Percentiles rank a stretch among this genome's conserved stretches.
Evolutionary conservation across 2,113 vertebrate species (phyloP).

Genomic region (Callipepla squamata): DNA sequence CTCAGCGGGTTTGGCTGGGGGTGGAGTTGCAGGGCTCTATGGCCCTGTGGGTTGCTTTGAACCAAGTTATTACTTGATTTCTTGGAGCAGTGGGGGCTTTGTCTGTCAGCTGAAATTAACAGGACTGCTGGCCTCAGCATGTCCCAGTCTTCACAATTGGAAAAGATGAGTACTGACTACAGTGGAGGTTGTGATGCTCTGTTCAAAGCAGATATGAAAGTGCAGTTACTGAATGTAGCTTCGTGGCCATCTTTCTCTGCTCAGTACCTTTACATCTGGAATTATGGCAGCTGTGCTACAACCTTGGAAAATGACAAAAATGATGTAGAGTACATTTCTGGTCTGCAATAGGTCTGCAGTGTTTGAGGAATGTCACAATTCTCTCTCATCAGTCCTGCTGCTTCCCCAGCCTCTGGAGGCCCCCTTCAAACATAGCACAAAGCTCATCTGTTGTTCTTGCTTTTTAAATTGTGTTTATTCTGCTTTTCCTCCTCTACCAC

Average conservation of each 20-base stretch:
- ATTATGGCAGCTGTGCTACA: neutral
- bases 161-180: fast-evolving
- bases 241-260: neutral
- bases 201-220: neutral
- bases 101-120: neutral
- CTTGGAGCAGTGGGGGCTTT: neutral
- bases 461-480: conserved; percentile 28
- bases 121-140: neutral
- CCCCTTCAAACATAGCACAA: neutral
- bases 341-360: too few relatives aligned
- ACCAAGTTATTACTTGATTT: neutral
- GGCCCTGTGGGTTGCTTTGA: neutral
- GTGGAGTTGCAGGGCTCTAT: neutral
- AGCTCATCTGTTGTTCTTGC: neutral
- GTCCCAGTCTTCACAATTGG: neutral
- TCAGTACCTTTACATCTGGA: neutral
- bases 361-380: conserved; percentile 29
- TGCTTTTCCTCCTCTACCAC: neutral
- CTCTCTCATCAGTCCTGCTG: neutral
- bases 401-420: conserved; percentile 18
- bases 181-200: neutral
- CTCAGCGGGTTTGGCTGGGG: neutral
- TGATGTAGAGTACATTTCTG: neutral
- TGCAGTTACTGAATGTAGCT: neutral
- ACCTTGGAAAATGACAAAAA: neutral